Conservation (phyloP, 2,888 invertebrate genomes). For the Idaea aversata region DNA sequence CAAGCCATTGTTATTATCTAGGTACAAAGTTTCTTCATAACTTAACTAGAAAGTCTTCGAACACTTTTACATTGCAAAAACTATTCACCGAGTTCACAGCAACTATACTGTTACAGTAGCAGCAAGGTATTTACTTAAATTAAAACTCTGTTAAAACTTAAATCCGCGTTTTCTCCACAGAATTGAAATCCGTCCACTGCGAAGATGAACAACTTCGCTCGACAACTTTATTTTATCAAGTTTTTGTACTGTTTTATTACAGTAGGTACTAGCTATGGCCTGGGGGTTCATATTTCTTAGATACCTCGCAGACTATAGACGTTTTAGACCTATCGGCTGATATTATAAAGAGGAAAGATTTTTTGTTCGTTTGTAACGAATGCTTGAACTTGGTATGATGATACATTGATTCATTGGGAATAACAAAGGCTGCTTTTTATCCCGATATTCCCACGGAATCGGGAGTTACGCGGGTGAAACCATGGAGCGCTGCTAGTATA, state of each 20-base stretch:
- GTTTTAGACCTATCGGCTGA: no score
- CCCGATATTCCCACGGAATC: no score
- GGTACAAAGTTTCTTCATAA: neutral
- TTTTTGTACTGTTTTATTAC: slow-evolving; percentile 14
- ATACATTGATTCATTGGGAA: no score
- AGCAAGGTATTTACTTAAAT: neutral
- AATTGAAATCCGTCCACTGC: slow-evolving; percentile 46
- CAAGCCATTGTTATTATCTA: neutral
- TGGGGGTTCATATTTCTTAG: neutral
- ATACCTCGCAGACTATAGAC: neutral
- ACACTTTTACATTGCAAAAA: neutral
- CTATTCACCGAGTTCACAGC: neutral
- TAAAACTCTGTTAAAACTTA: slow-evolving; percentile 4
- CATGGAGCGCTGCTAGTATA: no score
- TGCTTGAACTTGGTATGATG: no score
- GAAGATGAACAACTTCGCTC: slow-evolving; percentile 32
- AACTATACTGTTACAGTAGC: neutral
- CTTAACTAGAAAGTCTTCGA: slow-evolving; percentile 1
- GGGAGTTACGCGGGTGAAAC: no score
- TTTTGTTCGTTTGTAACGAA: no score
- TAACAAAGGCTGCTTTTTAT: no score
- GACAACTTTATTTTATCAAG: slow-evolving; percentile 38
- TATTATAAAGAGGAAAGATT: no score
- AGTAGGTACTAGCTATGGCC: neutral
- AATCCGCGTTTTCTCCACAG: slow-evolving; percentile 9